A percentile compares a stretch with the other conserved stretches of the same genome.
phyloP scores from a whole-genome alignment of 2,113 vertebrate species.

The Parus major region DNA sequence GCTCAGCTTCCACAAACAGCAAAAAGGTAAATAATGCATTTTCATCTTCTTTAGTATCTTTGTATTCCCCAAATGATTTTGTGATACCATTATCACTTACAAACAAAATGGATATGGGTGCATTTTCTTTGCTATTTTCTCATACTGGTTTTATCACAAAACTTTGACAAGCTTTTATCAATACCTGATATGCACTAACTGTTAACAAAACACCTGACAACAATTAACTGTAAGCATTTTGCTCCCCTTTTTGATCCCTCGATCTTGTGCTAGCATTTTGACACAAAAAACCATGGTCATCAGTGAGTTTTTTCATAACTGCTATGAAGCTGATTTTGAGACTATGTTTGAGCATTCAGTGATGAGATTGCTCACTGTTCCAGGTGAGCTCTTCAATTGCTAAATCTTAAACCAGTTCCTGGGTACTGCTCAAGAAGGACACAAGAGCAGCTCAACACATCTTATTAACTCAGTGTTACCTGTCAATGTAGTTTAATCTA shows the following conservation, averaged over 20 bases:
- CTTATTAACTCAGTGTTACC: not conserved
- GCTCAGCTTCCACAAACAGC: not conserved
- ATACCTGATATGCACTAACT: not conserved
- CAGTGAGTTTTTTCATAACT: not conserved
- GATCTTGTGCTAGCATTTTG: not conserved
- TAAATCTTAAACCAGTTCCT: not conserved
- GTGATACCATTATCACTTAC: not conserved
- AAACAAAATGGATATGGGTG: not conserved
- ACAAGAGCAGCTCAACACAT: not conserved
- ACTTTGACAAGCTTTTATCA: not conserved
- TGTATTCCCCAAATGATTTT: not conserved
- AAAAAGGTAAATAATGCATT: not conserved
- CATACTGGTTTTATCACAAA: not conserved
- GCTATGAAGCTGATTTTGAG: not conserved
- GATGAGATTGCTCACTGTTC: not conserved
- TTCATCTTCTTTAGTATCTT: not conserved
- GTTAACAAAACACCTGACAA: not conserved
- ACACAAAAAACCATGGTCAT: not conserved
- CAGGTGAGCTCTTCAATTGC: not conserved
- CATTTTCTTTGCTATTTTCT: not conserved
- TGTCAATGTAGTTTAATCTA: not conserved
- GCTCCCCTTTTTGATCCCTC: not conserved
- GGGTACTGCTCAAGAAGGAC: not conserved
- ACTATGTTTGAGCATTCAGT: not conserved
- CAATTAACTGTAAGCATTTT: not conserved